Conservation (phyloP, 1,140 invertebrate species). For the Periplaneta americana region DNA sequence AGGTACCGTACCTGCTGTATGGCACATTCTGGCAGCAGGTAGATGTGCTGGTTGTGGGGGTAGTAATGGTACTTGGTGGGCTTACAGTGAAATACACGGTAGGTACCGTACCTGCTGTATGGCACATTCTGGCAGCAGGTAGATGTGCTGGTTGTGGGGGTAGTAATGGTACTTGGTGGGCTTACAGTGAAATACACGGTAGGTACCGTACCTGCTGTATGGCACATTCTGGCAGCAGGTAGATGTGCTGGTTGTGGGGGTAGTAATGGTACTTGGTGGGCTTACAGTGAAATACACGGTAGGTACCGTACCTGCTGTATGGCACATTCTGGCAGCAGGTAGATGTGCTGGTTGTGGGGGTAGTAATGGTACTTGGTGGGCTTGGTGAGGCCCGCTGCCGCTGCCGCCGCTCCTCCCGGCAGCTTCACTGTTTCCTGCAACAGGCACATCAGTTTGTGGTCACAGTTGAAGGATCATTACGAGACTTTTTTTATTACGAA, state of each 20-base stretch:
- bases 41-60: conserved; percentile 89
- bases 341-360: conserved; percentile 89
- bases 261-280: conserved; percentile 91
- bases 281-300: too few species aligned
- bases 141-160: conserved; percentile 89
- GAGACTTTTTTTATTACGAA: too few species aligned
- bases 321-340: conserved; percentile 84
- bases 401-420: not conserved
- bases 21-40: conserved; percentile 84
- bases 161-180: conserved; percentile 91
- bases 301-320: conserved; percentile 71
- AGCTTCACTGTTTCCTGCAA: not conserved
- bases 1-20: conserved; percentile 71
- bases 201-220: conserved; percentile 71
- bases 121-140: conserved; percentile 84
- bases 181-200: too few species aligned
- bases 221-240: conserved; percentile 84
- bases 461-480: too few species aligned
- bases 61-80: conserved; percentile 91
- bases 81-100: too few species aligned
- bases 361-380: conserved; percentile 91
- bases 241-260: conserved; percentile 89
- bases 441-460: not conserved
- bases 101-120: conserved; percentile 71
- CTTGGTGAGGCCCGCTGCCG: conserved; percentile 47